These are phyloP conservation scores for Glareola pratincola DNA, from an alignment of 2,113 vertebrate species.

Conservation along the genomic window DNA sequence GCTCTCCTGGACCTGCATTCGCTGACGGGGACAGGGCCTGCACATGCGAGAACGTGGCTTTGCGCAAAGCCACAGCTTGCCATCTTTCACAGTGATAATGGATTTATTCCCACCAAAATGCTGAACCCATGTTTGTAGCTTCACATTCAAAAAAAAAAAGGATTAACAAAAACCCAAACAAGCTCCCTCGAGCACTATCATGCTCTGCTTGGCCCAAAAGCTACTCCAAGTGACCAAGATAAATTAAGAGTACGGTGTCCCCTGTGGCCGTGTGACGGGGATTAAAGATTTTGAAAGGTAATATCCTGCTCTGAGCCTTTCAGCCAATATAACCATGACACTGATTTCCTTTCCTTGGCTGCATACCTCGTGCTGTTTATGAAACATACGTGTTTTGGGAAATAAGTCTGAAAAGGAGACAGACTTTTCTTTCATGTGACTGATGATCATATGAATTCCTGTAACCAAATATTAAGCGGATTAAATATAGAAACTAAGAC, in stretches of 20 bases:
- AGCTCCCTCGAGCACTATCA: neutral
- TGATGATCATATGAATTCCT: conserved; percentile 19
- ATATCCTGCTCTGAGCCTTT: conserved; percentile 44
- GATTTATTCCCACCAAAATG: neutral
- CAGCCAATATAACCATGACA: neutral
- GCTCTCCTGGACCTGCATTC: accelerated
- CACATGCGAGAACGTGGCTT: accelerated
- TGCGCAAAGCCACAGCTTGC: neutral
- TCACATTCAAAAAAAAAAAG: neutral
- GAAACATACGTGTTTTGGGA: conserved; percentile 11
- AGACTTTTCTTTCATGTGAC: neutral
- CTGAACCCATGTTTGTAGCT: neutral
- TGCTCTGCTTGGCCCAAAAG: neutral
- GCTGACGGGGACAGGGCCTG: neutral
- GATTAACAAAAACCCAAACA: neutral
- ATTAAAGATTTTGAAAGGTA: conserved; percentile 37
- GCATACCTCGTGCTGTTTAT: neutral
- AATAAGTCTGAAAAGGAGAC: neutral
- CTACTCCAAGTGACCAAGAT: neutral
- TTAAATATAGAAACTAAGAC: conserved; percentile 28
- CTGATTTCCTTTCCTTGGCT: conserved; percentile 9
- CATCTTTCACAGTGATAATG: neutral
- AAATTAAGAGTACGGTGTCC: neutral
- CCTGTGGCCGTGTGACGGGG: accelerated
- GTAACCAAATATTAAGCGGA: conserved; percentile 9